Percentiles rank a stretch among this genome's conserved stretches.
Conservation (phyloP, 2,888 invertebrate species). For the Gisinianus flammeolus region DNA sequence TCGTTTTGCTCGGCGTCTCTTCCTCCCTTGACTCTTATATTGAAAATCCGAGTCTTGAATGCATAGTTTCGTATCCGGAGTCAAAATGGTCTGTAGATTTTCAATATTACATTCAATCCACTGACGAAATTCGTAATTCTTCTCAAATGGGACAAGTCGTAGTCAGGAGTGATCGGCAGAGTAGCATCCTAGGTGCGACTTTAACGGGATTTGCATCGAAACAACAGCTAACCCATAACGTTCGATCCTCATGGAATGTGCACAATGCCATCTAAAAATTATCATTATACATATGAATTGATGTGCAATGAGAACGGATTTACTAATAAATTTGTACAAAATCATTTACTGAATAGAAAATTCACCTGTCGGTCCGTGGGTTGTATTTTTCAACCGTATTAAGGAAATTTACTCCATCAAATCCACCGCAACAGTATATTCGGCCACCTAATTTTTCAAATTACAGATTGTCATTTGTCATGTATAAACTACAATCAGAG, state of each 20-base stretch:
- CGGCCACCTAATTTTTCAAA: too few species aligned
- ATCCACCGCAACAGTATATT: constrained; percentile 61
- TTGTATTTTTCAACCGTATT: constrained; percentile 61
- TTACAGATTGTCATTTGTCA: too few species aligned
- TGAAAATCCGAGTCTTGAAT: neutral
- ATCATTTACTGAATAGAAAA: neutral
- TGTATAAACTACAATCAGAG: too few species aligned
- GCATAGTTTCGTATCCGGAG: neutral
- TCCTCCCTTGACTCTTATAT: neutral
- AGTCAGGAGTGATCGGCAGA: constrained; percentile 58
- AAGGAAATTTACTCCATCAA: constrained; percentile 60
- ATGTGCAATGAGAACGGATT: neutral
- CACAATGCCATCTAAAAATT: constrained; percentile 60
- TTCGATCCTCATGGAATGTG: constrained; percentile 59
- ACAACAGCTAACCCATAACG: constrained; percentile 59
- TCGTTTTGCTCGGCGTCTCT: neutral
- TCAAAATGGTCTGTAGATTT: neutral
- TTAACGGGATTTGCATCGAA: constrained; percentile 58
- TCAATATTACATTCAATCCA: constrained; percentile 4
- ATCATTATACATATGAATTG: neutral
- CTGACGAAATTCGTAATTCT: constrained; percentile 2
- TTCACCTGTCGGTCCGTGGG: constrained; percentile 60
- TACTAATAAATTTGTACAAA: neutral
- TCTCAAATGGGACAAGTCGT: neutral
- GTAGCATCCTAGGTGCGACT: constrained; percentile 43